A percentile compares a stretch with the other conserved stretches of the same genome.
These are phyloP conservation scores for Phalacrocorax aristotelis DNA, from an alignment of 2,113 vertebrate genomes.

Conservation along the genomic window DNA sequence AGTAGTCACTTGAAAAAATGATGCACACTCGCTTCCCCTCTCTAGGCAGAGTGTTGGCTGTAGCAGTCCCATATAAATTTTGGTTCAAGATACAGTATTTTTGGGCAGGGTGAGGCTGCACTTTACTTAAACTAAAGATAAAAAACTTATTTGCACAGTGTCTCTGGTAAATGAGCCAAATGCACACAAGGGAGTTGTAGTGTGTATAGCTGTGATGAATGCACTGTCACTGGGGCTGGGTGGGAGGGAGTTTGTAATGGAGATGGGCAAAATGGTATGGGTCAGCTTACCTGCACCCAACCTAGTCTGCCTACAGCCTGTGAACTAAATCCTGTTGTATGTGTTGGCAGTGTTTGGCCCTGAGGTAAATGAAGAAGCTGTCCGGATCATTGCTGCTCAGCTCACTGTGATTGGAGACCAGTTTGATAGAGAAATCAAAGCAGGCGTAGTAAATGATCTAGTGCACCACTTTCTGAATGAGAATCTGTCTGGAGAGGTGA, in stretches of 20 bases:
- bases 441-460: constrained; percentile 46
- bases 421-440: constrained; percentile 54
- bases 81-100: not conserved
- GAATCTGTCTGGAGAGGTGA: constrained; percentile 55
- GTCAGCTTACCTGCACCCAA: not conserved
- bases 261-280: not conserved
- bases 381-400: constrained; percentile 65
- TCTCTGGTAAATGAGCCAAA: not conserved
- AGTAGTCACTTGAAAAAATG: not conserved
- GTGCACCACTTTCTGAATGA: constrained; percentile 11
- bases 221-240: not conserved
- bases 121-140: not conserved
- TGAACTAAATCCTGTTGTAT: not conserved
- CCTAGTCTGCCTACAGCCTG: not conserved
- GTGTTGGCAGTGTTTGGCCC: not conserved
- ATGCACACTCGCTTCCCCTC: not conserved
- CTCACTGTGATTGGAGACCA: constrained; percentile 72
- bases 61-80: not conserved
- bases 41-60: not conserved
- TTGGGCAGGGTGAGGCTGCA: not conserved
- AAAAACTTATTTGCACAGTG: not conserved
- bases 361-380: constrained; percentile 37
- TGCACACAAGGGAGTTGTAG: not conserved
- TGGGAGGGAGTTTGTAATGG: not conserved
- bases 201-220: not conserved